Conservation (phyloP, 2,888 invertebrate genomes). For the Bugula neritina region DNA sequence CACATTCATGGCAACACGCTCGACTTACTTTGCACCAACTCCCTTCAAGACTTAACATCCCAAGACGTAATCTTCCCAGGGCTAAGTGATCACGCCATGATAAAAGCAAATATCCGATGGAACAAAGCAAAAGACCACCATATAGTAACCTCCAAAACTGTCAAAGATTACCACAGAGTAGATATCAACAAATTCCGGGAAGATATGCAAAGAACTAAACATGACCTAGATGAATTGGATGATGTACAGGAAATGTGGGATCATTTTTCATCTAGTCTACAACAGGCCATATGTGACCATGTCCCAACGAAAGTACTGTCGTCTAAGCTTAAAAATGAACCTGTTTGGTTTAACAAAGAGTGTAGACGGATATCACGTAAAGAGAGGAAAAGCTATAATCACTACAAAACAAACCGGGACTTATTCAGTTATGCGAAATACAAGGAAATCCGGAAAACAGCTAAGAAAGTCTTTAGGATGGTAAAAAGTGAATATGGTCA, state of each 20-base stretch:
- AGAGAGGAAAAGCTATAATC: background rate
- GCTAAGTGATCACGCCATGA: background rate
- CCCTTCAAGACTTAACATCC: background rate
- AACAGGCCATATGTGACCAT: background rate
- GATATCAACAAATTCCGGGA: background rate
- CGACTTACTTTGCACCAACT: background rate
- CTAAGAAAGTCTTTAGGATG: background rate
- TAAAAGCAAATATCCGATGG: background rate
- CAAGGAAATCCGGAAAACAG: background rate
- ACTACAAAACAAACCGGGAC: background rate
- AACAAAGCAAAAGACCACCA: background rate
- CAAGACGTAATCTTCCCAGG: background rate
- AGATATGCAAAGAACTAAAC: background rate
- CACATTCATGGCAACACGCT: background rate
- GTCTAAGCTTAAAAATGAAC: background rate
- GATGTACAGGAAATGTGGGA: background rate
- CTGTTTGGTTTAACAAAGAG: background rate
- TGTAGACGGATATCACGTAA: background rate
- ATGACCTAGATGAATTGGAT: background rate
- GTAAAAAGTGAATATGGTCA: background rate
- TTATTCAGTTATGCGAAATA: background rate
- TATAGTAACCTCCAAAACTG: background rate
- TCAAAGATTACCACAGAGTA: background rate
- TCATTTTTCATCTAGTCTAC: background rate
- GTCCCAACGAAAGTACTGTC: background rate